Percentiles rank a stretch among this genome's conserved stretches.
Evolutionary conservation across 2,797 vertebrate genomes (phyloP).

Genomic region (Rhincodon typus): DNA sequence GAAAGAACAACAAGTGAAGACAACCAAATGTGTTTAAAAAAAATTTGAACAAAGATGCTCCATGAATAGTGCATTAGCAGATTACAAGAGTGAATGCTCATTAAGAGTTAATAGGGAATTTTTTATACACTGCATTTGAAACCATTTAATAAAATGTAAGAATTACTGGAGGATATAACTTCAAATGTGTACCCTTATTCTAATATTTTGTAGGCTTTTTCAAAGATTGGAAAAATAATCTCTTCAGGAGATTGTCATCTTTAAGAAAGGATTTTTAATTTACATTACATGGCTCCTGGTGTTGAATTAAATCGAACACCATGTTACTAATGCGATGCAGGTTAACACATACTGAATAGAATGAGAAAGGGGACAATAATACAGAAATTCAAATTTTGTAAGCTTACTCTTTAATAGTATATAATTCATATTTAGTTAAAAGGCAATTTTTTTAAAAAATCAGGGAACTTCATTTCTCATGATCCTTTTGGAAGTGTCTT

Average conservation of each 20-base stretch:
- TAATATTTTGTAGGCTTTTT: background rate
- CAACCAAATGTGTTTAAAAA: background rate
- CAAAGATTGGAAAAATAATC: background rate
- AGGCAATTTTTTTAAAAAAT: background rate
- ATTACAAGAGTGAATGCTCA: background rate
- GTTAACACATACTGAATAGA: background rate
- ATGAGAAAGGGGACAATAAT: background rate
- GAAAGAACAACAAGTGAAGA: background rate
- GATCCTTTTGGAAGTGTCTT: background rate
- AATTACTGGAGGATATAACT: background rate
- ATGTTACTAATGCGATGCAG: background rate
- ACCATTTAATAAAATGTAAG: constrained; percentile 3
- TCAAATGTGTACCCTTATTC: background rate
- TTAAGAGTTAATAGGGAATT: background rate
- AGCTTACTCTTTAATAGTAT: background rate
- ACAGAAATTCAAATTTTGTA: background rate
- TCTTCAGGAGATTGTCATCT: background rate
- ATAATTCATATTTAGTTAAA: background rate
- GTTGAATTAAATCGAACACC: background rate
- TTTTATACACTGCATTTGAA: background rate
- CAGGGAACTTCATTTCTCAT: background rate
- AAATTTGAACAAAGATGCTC: background rate
- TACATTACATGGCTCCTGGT: background rate
- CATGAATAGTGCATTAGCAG: background rate
- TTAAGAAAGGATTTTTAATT: background rate